phyloP scores from a whole-genome alignment of 92 coral and sea anemone genomes.

The Plumapathes pennacea region DNA sequence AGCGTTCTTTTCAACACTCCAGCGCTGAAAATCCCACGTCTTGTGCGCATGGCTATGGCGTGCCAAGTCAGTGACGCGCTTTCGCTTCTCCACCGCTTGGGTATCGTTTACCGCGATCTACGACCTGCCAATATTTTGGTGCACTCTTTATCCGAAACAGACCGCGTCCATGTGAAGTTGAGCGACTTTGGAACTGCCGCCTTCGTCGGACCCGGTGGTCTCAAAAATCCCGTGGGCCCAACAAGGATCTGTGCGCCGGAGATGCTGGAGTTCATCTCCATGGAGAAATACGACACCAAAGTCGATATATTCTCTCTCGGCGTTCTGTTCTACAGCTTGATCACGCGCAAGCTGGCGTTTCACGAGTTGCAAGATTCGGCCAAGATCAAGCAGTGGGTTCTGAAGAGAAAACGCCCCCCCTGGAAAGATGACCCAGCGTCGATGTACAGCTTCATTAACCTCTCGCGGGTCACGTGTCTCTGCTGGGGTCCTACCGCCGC shows the following conservation, averaged over 20 bases:
- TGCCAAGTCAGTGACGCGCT: slow-evolving; percentile 62
- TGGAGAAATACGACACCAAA: slow-evolving; percentile 48
- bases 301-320: slow-evolving; percentile 70
- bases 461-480: slow-evolving; percentile 46
- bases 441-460: slow-evolving; percentile 16
- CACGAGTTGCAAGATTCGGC: slow-evolving; percentile 1
- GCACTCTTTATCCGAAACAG: slow-evolving; percentile 50
- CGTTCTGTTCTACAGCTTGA: slow-evolving; percentile 52
- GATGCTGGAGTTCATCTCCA: slow-evolving; percentile 52
- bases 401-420: slow-evolving; percentile 20
- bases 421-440: slow-evolving; percentile 31
- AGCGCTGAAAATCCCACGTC: slow-evolving; percentile 29
- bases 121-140: slow-evolving; percentile 63
- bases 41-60: slow-evolving; percentile 48
- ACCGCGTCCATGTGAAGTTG: slow-evolving; percentile 55
- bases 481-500: slow-evolving; percentile 20
- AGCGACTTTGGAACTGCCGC: slow-evolving; percentile 75
- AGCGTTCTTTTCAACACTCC: slow-evolving; percentile 33
- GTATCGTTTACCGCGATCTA: slow-evolving; percentile 63
- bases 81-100: slow-evolving; percentile 41
- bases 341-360: slow-evolving; percentile 54
- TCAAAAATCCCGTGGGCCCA: slow-evolving; percentile 43
- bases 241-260: slow-evolving; percentile 67
- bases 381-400: slow-evolving; percentile 4
- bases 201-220: slow-evolving; percentile 55